Conservation (phyloP, 2,113 vertebrate genomes). For the Scytalopus superciliaris region DNA sequence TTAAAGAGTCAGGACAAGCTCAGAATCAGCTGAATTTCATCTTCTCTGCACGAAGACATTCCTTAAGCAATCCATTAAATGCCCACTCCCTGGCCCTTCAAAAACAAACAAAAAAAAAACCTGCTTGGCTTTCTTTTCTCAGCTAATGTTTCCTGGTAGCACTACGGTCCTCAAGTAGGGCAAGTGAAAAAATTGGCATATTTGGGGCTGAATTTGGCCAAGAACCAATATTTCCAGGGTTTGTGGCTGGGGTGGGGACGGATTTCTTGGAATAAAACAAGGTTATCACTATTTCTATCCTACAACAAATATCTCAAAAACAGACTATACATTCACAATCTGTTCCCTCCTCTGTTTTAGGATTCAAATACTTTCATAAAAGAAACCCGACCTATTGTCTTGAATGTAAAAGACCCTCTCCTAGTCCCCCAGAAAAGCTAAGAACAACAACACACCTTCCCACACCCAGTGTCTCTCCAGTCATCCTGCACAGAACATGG, state of each 20-base stretch:
- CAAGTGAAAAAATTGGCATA: background rate
- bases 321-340: background rate
- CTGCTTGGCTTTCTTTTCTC: background rate
- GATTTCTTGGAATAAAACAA: background rate
- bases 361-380: background rate
- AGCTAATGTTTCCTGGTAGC: background rate
- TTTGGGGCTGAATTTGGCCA: background rate
- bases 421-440: background rate
- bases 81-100: background rate
- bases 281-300: background rate
- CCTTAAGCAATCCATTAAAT: background rate
- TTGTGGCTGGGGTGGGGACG: background rate
- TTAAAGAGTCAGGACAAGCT: background rate
- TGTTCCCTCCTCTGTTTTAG: background rate
- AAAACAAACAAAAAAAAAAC: background rate
- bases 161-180: background rate
- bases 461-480: background rate
- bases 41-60: background rate
- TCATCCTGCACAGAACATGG: background rate
- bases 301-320: background rate
- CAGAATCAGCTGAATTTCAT: background rate
- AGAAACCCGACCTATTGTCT: background rate
- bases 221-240: background rate
- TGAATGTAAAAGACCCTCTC: background rate
- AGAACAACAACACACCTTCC: background rate